phyloP scores from a whole-genome alignment of 2,888 invertebrate genomes.

The Campoplex nolae region DNA sequence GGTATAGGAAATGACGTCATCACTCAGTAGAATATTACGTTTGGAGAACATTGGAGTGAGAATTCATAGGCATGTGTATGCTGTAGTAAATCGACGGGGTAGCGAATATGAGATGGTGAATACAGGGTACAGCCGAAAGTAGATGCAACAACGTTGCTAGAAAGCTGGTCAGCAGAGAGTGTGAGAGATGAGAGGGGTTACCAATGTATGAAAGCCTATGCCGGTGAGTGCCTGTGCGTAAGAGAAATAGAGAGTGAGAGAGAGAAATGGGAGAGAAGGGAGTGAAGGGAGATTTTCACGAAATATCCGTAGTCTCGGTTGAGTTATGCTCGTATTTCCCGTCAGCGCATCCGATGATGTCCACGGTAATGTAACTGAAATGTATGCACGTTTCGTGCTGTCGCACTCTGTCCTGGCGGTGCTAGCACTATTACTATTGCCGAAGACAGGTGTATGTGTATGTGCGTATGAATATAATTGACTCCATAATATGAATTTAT shows the following conservation, averaged over 20 bases:
- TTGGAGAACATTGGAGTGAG: constrained; percentile 60
- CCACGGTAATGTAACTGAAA: constrained; percentile 83
- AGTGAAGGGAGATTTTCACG: constrained; percentile 78
- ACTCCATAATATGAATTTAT: neutral
- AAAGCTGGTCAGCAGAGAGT: constrained; percentile 59
- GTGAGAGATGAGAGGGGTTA: constrained; percentile 51
- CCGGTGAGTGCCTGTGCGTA: constrained; percentile 38
- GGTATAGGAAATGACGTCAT: constrained; percentile 83
- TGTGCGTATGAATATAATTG: neutral
- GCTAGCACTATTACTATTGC: constrained; percentile 45
- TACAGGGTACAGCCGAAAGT: constrained; percentile 29
- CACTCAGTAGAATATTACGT: constrained; percentile 78
- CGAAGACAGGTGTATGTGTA: neutral
- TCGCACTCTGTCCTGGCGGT: constrained; percentile 70
- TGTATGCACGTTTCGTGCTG: constrained; percentile 81
- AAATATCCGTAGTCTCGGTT: constrained; percentile 80
- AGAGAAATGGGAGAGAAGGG: constrained; percentile 65
- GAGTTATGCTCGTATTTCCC: constrained; percentile 84
- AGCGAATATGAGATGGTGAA: constrained; percentile 43
- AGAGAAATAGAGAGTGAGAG: neutral
- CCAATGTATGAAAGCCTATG: constrained; percentile 4
- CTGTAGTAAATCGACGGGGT: constrained; percentile 46
- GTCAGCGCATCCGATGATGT: constrained; percentile 84
- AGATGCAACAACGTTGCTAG: constrained; percentile 57
- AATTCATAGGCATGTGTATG: constrained; percentile 42